These are phyloP conservation scores for Cinclus cinclus DNA, from an alignment of 2,113 vertebrate genomes.

Conservation along the genomic window DNA sequence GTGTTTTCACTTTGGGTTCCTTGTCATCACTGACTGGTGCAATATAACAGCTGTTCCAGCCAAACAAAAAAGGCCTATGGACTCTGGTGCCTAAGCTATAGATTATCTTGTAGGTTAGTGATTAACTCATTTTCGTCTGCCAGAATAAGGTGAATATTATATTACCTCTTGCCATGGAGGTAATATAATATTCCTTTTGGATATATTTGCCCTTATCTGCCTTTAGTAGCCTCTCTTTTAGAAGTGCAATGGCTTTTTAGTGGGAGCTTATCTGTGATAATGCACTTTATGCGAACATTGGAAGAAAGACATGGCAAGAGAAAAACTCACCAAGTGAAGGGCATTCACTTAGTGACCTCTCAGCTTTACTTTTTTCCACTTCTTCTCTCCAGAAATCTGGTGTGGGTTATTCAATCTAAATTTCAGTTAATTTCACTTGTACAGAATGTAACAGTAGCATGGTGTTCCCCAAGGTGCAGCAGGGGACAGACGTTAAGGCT, in stretches of 20 bases:
- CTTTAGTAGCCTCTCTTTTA: background rate
- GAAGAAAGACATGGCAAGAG: background rate
- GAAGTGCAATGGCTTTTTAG: background rate
- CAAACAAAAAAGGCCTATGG: background rate
- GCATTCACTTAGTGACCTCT: background rate
- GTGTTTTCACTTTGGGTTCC: background rate
- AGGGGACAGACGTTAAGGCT: background rate
- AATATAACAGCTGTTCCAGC: background rate
- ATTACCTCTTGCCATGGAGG: background rate
- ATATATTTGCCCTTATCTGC: background rate
- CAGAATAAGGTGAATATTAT: background rate
- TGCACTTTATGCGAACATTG: fast-evolving
- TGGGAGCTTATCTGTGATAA: background rate
- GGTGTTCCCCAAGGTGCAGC: background rate
- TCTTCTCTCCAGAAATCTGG: background rate
- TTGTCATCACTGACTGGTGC: background rate
- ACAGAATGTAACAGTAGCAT: background rate
- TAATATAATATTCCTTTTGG: too few species aligned
- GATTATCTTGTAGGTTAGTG: background rate
- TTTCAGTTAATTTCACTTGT: background rate
- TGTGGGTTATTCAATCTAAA: background rate
- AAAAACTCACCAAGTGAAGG: background rate
- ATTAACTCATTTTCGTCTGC: background rate
- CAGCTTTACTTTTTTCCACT: background rate
- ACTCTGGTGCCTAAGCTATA: background rate